phyloP scores from a whole-genome alignment of 1,140 invertebrate species.

The Elymnias hypermnestra region DNA sequence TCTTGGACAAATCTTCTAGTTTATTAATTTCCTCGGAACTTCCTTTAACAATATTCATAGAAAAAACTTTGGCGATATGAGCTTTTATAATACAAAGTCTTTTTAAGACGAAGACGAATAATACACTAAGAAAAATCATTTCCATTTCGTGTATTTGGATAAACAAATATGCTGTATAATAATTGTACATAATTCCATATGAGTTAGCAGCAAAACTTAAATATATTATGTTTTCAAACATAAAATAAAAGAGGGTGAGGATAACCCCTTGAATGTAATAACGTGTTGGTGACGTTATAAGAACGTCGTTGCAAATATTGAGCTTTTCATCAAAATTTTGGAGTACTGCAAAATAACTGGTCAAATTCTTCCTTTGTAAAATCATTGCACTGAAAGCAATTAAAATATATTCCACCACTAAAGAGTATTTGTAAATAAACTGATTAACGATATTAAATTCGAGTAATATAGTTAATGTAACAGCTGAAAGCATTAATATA shows the following conservation, averaged over 20 bases:
- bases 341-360: conserved; percentile 27
- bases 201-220: background rate
- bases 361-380: conserved; percentile 20
- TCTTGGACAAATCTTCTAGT: conserved; percentile 31
- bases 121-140: conserved; percentile 20
- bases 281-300: background rate
- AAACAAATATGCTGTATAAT: conserved; percentile 1
- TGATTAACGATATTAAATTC: conserved; percentile 5
- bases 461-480: background rate
- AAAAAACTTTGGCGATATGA: conserved; percentile 30
- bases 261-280: conserved; percentile 6
- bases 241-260: background rate
- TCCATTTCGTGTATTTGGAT: conserved; percentile 18
- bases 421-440: conserved; percentile 21
- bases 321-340: conserved; percentile 29
- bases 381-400: conserved; percentile 23
- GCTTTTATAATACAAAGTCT: conserved; percentile 34
- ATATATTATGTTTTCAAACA: conserved; percentile 6
- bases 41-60: conserved; percentile 8
- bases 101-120: conserved; percentile 17
- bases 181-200: background rate
- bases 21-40: conserved; percentile 16
- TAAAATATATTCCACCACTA: conserved; percentile 25
- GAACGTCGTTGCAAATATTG: conserved; percentile 25
- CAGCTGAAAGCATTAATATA: background rate